phyloP scores from a whole-genome alignment of 35 echinoderm and acorn worm genomes.

The Amphiura filiformis region DNA sequence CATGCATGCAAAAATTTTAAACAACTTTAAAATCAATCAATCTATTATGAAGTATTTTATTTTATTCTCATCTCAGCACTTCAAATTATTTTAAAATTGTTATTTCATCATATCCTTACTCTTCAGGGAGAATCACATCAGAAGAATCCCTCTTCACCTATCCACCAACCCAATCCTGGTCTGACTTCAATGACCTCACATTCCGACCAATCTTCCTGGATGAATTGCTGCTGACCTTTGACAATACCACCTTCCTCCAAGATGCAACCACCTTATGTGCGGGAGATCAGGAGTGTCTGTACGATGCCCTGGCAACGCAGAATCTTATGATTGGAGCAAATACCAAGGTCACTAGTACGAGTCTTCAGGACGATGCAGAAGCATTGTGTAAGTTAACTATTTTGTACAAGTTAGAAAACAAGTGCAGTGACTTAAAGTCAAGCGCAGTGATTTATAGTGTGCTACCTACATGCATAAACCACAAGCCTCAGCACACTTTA shows the following conservation, averaged over 20 bases:
- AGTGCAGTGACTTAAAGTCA: not conserved
- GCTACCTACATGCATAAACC: no score
- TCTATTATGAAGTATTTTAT: no score
- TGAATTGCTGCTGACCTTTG: constrained; percentile 30
- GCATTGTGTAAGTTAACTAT: not conserved
- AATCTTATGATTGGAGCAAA: constrained; percentile 16
- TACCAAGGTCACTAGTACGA: constrained; percentile 19
- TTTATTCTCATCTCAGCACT: no score
- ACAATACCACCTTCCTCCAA: not conserved
- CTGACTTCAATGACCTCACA: constrained; percentile 33
- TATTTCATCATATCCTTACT: not conserved
- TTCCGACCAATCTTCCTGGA: constrained; percentile 58
- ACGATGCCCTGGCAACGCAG: constrained; percentile 45
- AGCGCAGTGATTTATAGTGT: no score
- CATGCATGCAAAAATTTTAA: no score
- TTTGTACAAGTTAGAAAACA: not conserved
- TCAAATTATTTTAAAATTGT: not conserved
- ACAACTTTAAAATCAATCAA: no score
- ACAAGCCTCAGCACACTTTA: no score
- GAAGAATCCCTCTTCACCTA: constrained; percentile 50
- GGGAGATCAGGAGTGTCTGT: constrained; percentile 43
- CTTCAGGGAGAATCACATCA: constrained; percentile 42
- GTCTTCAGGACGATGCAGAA: not conserved
- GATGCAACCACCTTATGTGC: constrained; percentile 15
- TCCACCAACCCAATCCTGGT: constrained; percentile 9